Base-by-base conservation (phyloP, 1,140 invertebrate species). In the Eupeodes corollae region DNA sequence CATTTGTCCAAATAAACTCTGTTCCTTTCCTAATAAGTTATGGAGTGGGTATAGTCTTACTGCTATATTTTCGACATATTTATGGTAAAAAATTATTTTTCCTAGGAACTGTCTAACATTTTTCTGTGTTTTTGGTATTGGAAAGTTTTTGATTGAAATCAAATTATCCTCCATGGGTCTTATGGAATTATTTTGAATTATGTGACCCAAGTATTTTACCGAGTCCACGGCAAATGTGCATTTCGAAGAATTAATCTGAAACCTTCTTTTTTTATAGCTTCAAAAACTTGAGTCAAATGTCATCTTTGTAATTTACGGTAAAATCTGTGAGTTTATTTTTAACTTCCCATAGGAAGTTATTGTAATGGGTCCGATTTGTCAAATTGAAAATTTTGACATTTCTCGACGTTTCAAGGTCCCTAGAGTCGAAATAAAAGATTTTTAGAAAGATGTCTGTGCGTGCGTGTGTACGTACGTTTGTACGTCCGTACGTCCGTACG, bases 21-120 rank as follows among this genome's bases (percentile, higher is more conserved):
- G 56, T 46, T n/a, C 47, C 50, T 50, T 65, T 68, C 51, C 59
- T 57, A 19, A 69, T 47, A 61, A 46, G 47, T 58, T 64, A 48
- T 59, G 54, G 39, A 67, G 42, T 45, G 60, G 60, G 6, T 60
- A 51, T 33, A 65, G 42, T 10, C 54, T 61, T 40, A 52, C 55
- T 54, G 62, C 49, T 51, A 18, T 56, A 42, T 62, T 55, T 49
- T 55, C 56, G 49, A 66, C 50, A 50, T 55, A 64, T 51, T 63
- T 52, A 50, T 59, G 47, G 38, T 67, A 57, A 48, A 62, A 63
- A 33, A 62, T 65, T 12, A 63, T 58, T 61, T 63, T 63, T 3
- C 59, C 56, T 10, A 67, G 44, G 54, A 68, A 59, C 51, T 66
- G 46, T 32, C 38, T 47, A 41, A 47, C 6, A 18, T 47, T 47